Conservation (phyloP, 2,888 invertebrate genomes). For the Marronus borbonicus region DNA sequence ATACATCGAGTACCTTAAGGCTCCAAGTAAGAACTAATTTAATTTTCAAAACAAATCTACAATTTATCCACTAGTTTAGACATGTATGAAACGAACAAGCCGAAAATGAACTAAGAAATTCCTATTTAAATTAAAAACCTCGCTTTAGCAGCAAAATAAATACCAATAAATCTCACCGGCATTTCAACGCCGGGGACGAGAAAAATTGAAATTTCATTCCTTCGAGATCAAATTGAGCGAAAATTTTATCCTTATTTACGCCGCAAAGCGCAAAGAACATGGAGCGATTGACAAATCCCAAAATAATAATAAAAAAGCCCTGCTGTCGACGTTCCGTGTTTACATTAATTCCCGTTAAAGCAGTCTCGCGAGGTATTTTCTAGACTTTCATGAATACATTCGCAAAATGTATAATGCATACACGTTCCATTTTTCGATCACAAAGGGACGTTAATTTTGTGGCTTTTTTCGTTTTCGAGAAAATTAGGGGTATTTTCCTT, state of each 20-base stretch:
- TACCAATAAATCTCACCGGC: background rate
- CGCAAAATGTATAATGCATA: background rate
- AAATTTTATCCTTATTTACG: constrained; percentile 38
- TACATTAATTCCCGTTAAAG: constrained; percentile 41
- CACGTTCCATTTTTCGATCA: background rate
- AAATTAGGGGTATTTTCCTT: background rate
- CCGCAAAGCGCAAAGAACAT: constrained; percentile 26
- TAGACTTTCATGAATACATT: background rate
- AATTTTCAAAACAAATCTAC: no score
- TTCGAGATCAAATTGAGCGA: constrained; percentile 27
- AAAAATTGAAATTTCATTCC: constrained; percentile 41
- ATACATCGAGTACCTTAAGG: no score
- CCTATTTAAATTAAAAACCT: no score
- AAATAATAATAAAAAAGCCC: constrained; percentile 42
- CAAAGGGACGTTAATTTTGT: constrained; percentile 13
- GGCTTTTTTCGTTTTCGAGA: background rate
- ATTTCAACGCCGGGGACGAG: background rate
- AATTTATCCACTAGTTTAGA: no score
- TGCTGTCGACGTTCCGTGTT: constrained; percentile 17
- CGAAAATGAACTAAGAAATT: background rate
- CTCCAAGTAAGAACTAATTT: no score
- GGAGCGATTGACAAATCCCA: constrained; percentile 36
- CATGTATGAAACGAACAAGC: background rate
- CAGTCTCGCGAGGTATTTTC: constrained; percentile 30
- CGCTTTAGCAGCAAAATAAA: background rate